phyloP scores from a whole-genome alignment of 2,888 invertebrate genomes.

The Drosophila atripex region DNA sequence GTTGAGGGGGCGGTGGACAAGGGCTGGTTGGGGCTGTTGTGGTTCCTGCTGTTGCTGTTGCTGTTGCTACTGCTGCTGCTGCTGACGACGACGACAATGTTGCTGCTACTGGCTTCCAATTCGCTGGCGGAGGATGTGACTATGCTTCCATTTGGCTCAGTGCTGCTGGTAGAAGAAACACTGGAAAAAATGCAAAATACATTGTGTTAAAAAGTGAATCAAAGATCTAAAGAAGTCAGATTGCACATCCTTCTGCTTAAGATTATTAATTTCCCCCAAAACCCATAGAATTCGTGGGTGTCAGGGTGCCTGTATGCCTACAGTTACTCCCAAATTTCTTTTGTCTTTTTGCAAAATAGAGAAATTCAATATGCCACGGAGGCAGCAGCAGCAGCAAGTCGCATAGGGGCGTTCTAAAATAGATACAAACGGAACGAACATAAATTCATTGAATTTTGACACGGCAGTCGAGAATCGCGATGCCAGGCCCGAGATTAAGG shows the following conservation, averaged over 20 bases:
- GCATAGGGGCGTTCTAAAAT: conserved; percentile 58
- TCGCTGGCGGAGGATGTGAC: conserved; percentile 24
- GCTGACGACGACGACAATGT: conserved; percentile 44
- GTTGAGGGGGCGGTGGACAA: conserved; percentile 32
- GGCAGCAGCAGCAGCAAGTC: conserved; percentile 21
- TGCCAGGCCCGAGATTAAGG: conserved; percentile 26
- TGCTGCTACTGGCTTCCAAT: conserved; percentile 21
- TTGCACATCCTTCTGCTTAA: neutral
- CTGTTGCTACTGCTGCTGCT: conserved; percentile 57
- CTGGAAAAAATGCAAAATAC: conserved; percentile 39
- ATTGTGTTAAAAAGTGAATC: conserved; percentile 7
- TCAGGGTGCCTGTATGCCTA: conserved; percentile 3
- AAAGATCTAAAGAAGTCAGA: neutral
- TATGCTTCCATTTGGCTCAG: conserved; percentile 39
- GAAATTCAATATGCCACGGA: conserved; percentile 50
- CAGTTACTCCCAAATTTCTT: conserved; percentile 13
- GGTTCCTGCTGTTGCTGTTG: conserved; percentile 55
- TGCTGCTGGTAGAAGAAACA: conserved; percentile 63
- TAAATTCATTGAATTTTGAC: conserved; percentile 77
- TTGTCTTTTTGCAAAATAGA: conserved; percentile 37
- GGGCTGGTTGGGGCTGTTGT: conserved; percentile 44
- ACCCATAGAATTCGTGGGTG: neutral
- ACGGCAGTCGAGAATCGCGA: conserved; percentile 50
- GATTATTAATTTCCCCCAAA: neutral
- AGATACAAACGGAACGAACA: conserved; percentile 55